Evolutionary conservation across 2,797 vertebrate genomes (phyloP), one percentile per base, ranked within the genome.

Genomic region (Ara ararauna): DNA sequence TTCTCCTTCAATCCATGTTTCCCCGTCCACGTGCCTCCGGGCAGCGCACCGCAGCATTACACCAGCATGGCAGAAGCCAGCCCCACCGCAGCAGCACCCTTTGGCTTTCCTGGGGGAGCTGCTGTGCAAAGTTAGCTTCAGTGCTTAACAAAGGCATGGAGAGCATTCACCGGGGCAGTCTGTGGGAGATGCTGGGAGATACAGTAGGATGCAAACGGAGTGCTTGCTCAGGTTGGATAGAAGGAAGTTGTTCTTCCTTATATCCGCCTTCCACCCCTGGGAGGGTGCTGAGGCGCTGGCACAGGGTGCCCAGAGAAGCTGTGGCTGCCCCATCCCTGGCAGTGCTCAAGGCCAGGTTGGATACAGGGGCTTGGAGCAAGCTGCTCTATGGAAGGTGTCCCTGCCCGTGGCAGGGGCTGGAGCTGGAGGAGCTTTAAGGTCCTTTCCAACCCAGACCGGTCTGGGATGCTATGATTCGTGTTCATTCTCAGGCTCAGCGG

Each of bases 111-210:
- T 70, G 4, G 48, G 36, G 50, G 17, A 54, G n/a, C 6, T 6
- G 3, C 29, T 10, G 10, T 4, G 58, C 70, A 17, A 11, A 72
- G 80, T 67, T n/a, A 77, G 17, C 29, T 1, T 12, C 34, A 0
- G n/a, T 9, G 60, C 44, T 50, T 67, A 32, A 56, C 1, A 34
- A 79, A 1, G 38, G 21, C 3, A 14, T 0, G 29, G 50, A 8
- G 44, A 24, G 5, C 0, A 0, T 12, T 68, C 7, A 1, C 50
- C 2, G 0, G 1, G 26, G 38, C 56, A 19, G 56, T 7, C 32
- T 10, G 19, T 0, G 61, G 2, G 32, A 5, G 1, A 4, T 9
- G 54, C 71, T 9, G 48, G 54, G 62, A 47, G 30, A 86, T 32
- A 60, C 16, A 1, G 3, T 1, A 26, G 75, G 75, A 10, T 11